Evolutionary conservation across 35 echinoderm and acorn worm species (phyloP).

Genomic region (Ophiothrix spiculata): DNA sequence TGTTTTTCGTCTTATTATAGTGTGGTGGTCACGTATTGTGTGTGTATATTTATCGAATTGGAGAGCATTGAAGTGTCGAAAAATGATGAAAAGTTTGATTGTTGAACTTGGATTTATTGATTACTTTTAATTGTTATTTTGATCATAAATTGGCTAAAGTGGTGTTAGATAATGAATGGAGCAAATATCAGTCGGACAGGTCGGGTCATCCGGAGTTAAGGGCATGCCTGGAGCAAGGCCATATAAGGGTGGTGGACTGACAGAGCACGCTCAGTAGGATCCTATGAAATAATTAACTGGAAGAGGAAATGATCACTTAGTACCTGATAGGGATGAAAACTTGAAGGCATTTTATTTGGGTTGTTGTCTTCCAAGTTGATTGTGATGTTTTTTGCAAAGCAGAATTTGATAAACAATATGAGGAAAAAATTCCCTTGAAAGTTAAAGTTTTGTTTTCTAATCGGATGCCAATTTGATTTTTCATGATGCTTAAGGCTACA

Average conservation of each 20-base stretch:
- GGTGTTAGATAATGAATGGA: slow-evolving; percentile 8
- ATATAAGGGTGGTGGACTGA: not conserved
- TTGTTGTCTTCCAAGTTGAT: too few relatives aligned
- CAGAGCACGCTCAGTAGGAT: not conserved
- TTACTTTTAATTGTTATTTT: too few relatives aligned
- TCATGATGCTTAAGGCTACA: too few relatives aligned
- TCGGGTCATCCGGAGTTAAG: not conserved
- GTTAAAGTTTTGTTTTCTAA: too few relatives aligned
- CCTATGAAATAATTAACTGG: not conserved
- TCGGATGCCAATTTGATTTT: too few relatives aligned
- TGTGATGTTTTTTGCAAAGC: too few relatives aligned
- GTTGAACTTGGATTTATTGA: not conserved
- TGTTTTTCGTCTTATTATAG: not conserved
- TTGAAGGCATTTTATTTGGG: too few relatives aligned
- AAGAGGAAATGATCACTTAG: not conserved
- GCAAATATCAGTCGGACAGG: slow-evolving; percentile 4
- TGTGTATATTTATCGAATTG: slow-evolving; percentile 14
- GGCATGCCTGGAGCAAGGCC: not conserved
- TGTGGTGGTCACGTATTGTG: slow-evolving; percentile 3
- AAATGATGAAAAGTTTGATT: too few relatives aligned
- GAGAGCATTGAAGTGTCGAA: not conserved
- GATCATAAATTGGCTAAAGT: not conserved
- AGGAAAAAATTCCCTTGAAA: too few relatives aligned
- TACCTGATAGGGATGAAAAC: too few relatives aligned
- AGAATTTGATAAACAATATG: too few relatives aligned